phyloP scores from a whole-genome alignment of 2,797 vertebrate genomes.

The Parotocinclus haroldoi region DNA sequence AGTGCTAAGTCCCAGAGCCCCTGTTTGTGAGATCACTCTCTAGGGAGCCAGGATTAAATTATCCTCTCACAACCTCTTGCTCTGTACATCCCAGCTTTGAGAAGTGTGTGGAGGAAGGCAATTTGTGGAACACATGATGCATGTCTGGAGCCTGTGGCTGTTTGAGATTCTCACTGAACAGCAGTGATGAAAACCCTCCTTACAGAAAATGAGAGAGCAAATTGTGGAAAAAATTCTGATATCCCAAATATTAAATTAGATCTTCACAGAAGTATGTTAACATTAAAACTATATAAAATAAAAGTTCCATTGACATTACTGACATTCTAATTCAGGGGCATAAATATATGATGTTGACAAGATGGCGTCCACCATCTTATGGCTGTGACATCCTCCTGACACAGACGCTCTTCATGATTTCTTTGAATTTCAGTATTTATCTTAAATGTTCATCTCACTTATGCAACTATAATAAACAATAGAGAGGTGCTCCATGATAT shows the following conservation, averaged over 20 bases:
- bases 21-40: conserved; percentile 13
- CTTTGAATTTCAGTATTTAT: too few species aligned
- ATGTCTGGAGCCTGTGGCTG: conserved; percentile 2
- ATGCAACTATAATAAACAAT: too few species aligned
- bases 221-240: too few species aligned
- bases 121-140: conserved; percentile 15
- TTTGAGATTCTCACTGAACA: background rate
- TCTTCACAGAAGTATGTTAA: too few species aligned
- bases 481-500: too few species aligned
- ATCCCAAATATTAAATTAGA: too few species aligned
- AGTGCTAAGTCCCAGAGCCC: conserved; percentile 21
- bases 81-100: conserved; percentile 3
- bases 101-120: conserved; percentile 5
- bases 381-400: too few species aligned
- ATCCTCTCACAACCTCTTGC: conserved; percentile 4
- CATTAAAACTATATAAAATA: too few species aligned
- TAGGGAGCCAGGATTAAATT: conserved; percentile 22
- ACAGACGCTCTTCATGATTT: too few species aligned
- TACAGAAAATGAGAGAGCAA: background rate
- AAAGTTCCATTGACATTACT: background rate
- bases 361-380: too few species aligned
- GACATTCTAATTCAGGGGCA: background rate
- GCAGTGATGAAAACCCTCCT: conserved; percentile 25
- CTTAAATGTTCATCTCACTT: too few species aligned
- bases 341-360: too few species aligned